phyloP scores from a whole-genome alignment of 1,140 invertebrate genomes.

The Tribolium castaneum region DNA sequence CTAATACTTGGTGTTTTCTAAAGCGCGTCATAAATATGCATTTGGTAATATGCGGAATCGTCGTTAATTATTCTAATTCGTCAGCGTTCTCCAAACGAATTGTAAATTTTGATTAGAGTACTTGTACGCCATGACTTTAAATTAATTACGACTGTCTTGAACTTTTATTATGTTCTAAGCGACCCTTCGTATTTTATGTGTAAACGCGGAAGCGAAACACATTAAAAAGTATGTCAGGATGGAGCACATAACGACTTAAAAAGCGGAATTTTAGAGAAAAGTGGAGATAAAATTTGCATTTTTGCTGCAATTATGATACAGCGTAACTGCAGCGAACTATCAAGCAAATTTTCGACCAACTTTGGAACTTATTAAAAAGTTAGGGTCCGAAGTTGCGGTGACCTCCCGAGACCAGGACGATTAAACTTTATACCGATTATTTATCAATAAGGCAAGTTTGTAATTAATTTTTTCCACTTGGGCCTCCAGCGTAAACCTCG shows the following conservation, averaged over 20 bases:
- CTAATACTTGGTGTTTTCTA: not conserved
- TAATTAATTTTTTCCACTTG: not conserved
- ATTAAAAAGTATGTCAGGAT: constrained; percentile 14
- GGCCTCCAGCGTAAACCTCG: not conserved
- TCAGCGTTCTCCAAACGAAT: not conserved
- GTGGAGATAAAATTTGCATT: constrained; percentile 13
- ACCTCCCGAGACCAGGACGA: not conserved
- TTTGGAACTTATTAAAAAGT: not conserved
- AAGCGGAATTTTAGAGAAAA: not conserved
- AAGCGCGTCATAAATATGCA: not conserved
- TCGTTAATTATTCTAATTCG: not conserved
- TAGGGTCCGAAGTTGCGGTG: not conserved
- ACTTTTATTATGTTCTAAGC: constrained; percentile 17
- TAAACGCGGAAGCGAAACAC: constrained; percentile 16
- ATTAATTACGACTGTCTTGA: constrained; percentile 16
- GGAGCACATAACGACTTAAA: not conserved
- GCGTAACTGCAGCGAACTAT: not conserved
- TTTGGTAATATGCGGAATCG: not conserved
- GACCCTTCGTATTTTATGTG: constrained; percentile 6
- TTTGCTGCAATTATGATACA: constrained; percentile 4
- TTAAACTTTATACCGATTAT: not conserved
- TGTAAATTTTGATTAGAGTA: constrained; percentile 5
- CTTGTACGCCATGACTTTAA: not conserved
- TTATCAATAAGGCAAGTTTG: not conserved
- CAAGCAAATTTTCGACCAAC: not conserved